Base-by-base conservation (phyloP, 2,797 vertebrate genomes). In the Takifugu rubripes region DNA sequence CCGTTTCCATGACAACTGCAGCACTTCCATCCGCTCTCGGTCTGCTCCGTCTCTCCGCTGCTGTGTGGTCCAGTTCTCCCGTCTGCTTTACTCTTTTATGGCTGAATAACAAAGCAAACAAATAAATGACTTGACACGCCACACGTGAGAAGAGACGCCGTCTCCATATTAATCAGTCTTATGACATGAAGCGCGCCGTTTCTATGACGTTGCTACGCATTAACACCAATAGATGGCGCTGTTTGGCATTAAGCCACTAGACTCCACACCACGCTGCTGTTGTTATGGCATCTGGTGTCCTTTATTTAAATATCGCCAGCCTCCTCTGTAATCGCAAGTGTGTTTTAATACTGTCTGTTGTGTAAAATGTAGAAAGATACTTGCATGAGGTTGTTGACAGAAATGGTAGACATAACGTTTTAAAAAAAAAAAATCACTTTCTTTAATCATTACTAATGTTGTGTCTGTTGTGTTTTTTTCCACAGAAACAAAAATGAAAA, bases 1-100 rank as follows among this genome's bases (percentile, higher is more conserved):
- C 29, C 68, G 90, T 91, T 87, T 73, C 89, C 70, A 89, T 89
- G 85, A 87, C 84, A 89, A 91, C 90, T 79, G 72, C 71, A 72
- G 77, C 72, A 61, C 72, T 76, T 75, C 72, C 76, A 77, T 72
- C 78, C 42, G 52, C 66, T 58, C 60, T 31, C 25, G 17, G 51
- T n/a, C 43, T 49, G 50, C 48, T 25, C 47, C 40, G 58, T 60
- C 52, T 58, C 54, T 24, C 31, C 33, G 51, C 72, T 56, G 36
- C 51, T 52, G 56, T 25, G 67, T 50, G 42, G 16, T 51, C 46
- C 48, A 27, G 17, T 21, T 42, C 15, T 31, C 16, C 11, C 10
- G 3, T 49, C 5, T 31, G 27, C 26, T 15, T 21, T 14, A 3
- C 6, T 1, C 12, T 46, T 29, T 52, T 49, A 27, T 29, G 25